Evolutionary conservation across 1,140 invertebrate species (phyloP).

Genomic region (Sipha flava): DNA sequence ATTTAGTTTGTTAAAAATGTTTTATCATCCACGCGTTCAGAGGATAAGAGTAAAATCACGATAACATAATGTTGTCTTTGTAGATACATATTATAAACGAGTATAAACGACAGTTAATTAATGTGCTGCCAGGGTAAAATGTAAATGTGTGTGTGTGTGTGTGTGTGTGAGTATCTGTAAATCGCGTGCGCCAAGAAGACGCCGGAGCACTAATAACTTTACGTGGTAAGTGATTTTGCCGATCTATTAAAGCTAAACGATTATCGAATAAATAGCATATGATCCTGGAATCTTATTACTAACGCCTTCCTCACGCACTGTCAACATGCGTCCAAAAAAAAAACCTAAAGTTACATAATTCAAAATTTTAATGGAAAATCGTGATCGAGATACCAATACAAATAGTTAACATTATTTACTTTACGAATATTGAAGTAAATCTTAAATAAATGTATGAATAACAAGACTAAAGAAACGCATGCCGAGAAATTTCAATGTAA

Average conservation of each 20-base stretch:
- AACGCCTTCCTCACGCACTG: background rate
- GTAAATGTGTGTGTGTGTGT: background rate
- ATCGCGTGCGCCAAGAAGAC: background rate
- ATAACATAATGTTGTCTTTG: background rate
- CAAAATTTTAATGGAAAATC: background rate
- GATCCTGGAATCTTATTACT: background rate
- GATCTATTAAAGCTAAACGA: conserved; percentile 33
- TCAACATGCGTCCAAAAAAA: background rate
- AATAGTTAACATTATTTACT: too few relatives aligned
- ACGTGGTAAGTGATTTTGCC: background rate
- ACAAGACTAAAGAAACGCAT: too few relatives aligned
- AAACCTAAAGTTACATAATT: too few relatives aligned
- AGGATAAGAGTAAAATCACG: background rate
- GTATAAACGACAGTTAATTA: background rate
- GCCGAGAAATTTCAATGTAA: too few relatives aligned
- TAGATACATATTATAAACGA: background rate
- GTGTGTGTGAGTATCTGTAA: background rate
- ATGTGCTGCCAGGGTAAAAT: background rate
- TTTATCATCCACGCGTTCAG: too few relatives aligned
- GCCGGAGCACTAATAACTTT: background rate
- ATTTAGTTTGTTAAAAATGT: too few relatives aligned
- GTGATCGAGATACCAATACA: background rate
- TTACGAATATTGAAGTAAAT: too few relatives aligned
- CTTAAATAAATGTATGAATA: too few relatives aligned
- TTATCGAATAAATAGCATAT: background rate